A percentile compares a stretch with the other conserved stretches of the same genome.
Conservation (phyloP, 2,888 invertebrate genomes). For the Theretra japonica region DNA sequence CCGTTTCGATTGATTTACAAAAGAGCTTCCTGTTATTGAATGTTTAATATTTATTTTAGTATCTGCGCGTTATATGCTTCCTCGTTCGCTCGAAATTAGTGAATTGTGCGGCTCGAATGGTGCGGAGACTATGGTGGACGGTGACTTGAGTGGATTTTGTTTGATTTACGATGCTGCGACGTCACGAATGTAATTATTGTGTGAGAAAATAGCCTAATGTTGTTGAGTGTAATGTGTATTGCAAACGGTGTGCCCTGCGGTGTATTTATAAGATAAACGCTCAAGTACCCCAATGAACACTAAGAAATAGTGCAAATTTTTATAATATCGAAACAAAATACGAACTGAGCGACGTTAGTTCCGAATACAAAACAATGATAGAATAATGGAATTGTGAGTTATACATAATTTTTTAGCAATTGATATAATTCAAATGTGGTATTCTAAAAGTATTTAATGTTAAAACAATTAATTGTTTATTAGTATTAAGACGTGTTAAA, state of each 20-base stretch:
- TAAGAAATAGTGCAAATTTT: constrained; percentile 47
- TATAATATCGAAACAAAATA: constrained; percentile 41
- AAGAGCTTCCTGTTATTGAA: constrained; percentile 59
- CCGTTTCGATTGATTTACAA: constrained; percentile 42
- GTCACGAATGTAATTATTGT: constrained; percentile 54
- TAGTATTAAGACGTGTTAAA: constrained; percentile 75
- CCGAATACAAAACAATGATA: constrained; percentile 52
- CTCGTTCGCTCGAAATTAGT: constrained; percentile 58
- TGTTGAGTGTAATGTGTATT: constrained; percentile 46
- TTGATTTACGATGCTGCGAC: constrained; percentile 53
- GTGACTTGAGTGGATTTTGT: constrained; percentile 41
- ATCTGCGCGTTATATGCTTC: constrained; percentile 43
- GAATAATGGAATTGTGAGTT: constrained; percentile 58
- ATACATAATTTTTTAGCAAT: constrained; percentile 55
- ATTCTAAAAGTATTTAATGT: constrained; percentile 70
- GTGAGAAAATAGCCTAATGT: constrained; percentile 54
- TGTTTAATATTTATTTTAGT: constrained; percentile 46
- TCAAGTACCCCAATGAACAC: constrained; percentile 52
- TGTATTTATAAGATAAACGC: constrained; percentile 51
- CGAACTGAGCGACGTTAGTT: constrained; percentile 51
- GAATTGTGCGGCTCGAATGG: constrained; percentile 20
- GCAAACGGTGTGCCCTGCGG: constrained; percentile 54
- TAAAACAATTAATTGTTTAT: constrained; percentile 71
- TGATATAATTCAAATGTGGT: constrained; percentile 63
- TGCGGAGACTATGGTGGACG: constrained; percentile 36